Percentiles rank a stretch among this genome's conserved stretches.
Conservation (phyloP, 1,140 invertebrate genomes). For the Diorhabda sublineata region DNA sequence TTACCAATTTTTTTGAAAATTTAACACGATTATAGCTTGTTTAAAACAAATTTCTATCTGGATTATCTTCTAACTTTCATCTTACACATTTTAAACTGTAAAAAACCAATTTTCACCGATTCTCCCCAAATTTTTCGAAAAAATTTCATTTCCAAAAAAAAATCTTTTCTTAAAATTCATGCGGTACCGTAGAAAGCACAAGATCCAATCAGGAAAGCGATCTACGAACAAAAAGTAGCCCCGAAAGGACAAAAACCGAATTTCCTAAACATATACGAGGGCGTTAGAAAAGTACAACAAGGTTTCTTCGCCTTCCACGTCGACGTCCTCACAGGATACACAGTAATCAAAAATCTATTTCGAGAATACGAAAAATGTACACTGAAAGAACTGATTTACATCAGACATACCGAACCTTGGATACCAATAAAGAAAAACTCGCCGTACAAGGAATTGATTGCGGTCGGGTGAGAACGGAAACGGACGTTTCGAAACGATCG, state of each 20-base stretch:
- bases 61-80: background rate
- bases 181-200: constrained; percentile 28
- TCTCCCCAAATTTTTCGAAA: background rate
- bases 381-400: constrained; percentile 55
- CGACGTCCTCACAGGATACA: constrained; percentile 55
- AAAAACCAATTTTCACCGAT: background rate
- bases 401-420: constrained; percentile 51
- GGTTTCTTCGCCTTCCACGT: constrained; percentile 62
- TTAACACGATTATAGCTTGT: background rate
- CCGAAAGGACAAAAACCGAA: constrained; percentile 51
- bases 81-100: background rate
- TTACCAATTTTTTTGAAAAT: background rate
- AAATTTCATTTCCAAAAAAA: too few species aligned
- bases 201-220: constrained; percentile 54
- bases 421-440: constrained; percentile 47
- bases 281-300: constrained; percentile 52
- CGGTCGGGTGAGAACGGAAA: constrained; percentile 50
- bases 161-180: too few species aligned
- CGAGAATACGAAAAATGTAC: constrained; percentile 62
- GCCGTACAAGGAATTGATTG: constrained; percentile 57
- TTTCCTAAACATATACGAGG: constrained; percentile 56
- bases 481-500: too few species aligned
- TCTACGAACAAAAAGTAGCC: constrained; percentile 57
- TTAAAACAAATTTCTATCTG: background rate
- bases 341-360: constrained; percentile 58